Evolutionary conservation across 2,113 vertebrate genomes (phyloP), one percentile per base, ranked within the genome.

Genomic region (Microcebus tavaratra): DNA sequence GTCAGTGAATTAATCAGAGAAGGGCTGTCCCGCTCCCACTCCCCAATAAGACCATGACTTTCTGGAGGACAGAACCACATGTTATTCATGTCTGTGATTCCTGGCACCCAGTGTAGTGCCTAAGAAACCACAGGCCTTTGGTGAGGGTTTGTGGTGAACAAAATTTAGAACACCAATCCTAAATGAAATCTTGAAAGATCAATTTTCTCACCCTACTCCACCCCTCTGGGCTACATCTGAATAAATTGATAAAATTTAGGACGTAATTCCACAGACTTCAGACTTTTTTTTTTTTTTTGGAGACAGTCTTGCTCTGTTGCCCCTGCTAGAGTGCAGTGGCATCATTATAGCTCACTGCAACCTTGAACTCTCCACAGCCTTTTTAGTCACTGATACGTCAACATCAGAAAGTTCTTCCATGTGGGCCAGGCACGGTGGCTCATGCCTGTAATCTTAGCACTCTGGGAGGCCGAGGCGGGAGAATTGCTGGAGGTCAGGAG

Each of bases 1-100:
- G 3, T 73, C 36, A 6, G 12, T 13, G 42, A 29, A 20, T 17
- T n/a, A 21, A 48, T 10, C 39, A 2, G 15, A 50, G n/a, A 10
- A 11, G 21, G 29, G 59, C 14, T 2, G 1, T 6, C 55, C 63
- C 70, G 25, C 34, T 10, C 15, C 2, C 3, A 17, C 39, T 6
- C 55, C 25, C 53, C 36, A 8, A 0, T 8, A 12, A 59, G 23
- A 9, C 50, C 2, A 1, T 0, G 3, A 9, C 7, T 50, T 48
- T 42, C 65, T 17, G 3, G 48, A 23, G 55, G n/a, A 8, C 15
- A 83, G 53, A 39, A 13, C 31, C 34, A 6, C 29, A 0, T 25
- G 20, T 42, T 53, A 21, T 36, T 29, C 55, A 2, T 3, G 0
- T 45, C 2, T n/a, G 31, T 31, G 65, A 11, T 21, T 59, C 39